Evolutionary conservation across 2,113 vertebrate genomes (phyloP).

Genomic region (Dolichallabes microphthalmus): DNA sequence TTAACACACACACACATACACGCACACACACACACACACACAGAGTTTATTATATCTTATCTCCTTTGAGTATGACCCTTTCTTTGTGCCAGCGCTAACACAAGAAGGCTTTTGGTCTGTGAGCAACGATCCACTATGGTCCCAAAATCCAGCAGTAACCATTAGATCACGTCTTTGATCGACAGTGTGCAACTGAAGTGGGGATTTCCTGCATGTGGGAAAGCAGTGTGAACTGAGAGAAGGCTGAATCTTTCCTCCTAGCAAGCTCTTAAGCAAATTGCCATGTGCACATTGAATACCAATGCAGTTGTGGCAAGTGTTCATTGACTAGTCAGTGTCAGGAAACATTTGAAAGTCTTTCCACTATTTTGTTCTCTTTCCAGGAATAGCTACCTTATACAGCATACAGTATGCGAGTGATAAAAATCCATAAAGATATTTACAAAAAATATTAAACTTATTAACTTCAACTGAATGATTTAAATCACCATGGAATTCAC

Average conservation of each 20-base stretch:
- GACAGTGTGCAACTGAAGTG: constrained; percentile 55
- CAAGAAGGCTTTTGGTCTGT: constrained; percentile 29
- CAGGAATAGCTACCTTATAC: constrained; percentile 11
- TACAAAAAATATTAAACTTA: not conserved
- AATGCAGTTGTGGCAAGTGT: constrained; percentile 34
- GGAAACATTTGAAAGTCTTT: constrained; percentile 17
- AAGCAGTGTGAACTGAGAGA: constrained; percentile 51
- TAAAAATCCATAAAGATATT: not conserved
- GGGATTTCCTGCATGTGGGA: constrained; percentile 57
- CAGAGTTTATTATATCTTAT: constrained; percentile 15
- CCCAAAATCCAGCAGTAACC: constrained; percentile 37
- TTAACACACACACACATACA: not conserved
- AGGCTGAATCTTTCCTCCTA: constrained; percentile 42
- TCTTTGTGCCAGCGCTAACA: constrained; percentile 27
- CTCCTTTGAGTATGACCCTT: not conserved
- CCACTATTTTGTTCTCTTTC: constrained; percentile 13
- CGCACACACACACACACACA: constrained; percentile 23
- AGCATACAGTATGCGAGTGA: not conserved
- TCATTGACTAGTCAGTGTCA: constrained; percentile 25
- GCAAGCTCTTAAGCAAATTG: constrained; percentile 54
- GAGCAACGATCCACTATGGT: constrained; percentile 32
- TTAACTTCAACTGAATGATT: not conserved
- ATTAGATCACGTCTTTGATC: constrained; percentile 53
- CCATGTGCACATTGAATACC: constrained; percentile 48
- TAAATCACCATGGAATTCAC: not conserved